Percentiles rank a stretch among this genome's conserved stretches.
These are phyloP conservation scores for Eucriotettix oculatus DNA, from an alignment of 2,888 invertebrate species.

Conservation along the genomic window DNA sequence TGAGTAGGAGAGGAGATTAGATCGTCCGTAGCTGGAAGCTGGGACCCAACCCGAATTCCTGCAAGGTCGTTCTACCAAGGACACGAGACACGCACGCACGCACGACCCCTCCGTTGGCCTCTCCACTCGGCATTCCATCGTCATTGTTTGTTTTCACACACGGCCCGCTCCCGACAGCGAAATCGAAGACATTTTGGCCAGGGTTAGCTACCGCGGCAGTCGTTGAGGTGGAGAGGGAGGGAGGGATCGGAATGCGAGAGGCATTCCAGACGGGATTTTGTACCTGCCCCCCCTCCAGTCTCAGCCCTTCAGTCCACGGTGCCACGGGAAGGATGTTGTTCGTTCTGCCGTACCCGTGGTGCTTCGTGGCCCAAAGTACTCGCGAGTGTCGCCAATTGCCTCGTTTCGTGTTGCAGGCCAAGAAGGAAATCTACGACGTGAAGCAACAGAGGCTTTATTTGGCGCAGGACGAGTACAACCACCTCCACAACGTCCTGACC, in stretches of 20 bases:
- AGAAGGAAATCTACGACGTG: conserved; percentile 90
- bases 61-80: conserved; percentile 12
- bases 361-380: not conserved
- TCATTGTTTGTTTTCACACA: not conserved
- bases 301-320: not conserved
- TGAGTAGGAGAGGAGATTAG: not conserved
- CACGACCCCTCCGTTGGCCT: not conserved
- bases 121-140: not conserved
- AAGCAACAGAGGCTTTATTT: conserved; percentile 85
- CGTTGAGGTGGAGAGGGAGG: not conserved
- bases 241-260: not conserved
- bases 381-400: not conserved
- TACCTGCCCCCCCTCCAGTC: not conserved
- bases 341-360: not conserved
- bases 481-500: conserved; percentile 68
- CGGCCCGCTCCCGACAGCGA: not conserved
- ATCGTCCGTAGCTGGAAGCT: not conserved
- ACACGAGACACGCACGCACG: not conserved
- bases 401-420: conserved; percentile 45
- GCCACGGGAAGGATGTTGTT: not conserved
- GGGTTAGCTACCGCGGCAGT: not conserved
- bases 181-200: not conserved
- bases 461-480: conserved; percentile 91
- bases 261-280: not conserved
- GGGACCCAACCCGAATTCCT: conserved; percentile 8